Percentiles rank a stretch among this genome's conserved stretches.
Conservation (phyloP, 2,113 vertebrate genomes). For the Onychostruthus taczanowskii region DNA sequence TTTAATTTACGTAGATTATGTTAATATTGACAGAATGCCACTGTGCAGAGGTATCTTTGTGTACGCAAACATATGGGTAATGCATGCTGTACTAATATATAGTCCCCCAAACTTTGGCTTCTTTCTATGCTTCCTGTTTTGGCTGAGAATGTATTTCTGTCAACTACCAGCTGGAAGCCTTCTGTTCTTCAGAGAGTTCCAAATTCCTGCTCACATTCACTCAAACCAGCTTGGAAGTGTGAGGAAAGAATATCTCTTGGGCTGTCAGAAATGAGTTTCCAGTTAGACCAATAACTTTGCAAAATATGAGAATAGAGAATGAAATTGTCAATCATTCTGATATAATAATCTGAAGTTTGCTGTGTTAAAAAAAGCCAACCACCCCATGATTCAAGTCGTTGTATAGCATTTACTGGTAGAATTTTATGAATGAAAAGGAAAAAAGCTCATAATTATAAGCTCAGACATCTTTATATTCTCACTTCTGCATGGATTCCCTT, state of each 20-base stretch:
- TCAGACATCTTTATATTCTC: not conserved
- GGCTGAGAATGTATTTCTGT: not conserved
- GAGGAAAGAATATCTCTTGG: not conserved
- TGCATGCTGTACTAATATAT: not conserved
- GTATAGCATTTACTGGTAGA: not conserved
- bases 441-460: not conserved
- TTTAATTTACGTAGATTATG: not conserved
- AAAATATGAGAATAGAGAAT: not conserved
- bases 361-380: not conserved
- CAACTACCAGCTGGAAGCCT: not conserved
- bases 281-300: not conserved
- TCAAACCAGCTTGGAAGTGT: not conserved
- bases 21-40: not conserved
- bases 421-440: not conserved
- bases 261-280: not conserved
- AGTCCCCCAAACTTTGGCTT: not conserved
- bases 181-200: conserved; percentile 20
- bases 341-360: not conserved
- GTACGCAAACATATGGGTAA: not conserved
- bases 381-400: not conserved
- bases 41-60: not conserved
- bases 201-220: not conserved
- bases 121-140: conserved; percentile 11
- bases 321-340: not conserved
- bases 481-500: rapidly evolving